These are phyloP conservation scores for Cetoscarus ocellatus DNA, from an alignment of 2,797 vertebrate species.

Conservation along the genomic window DNA sequence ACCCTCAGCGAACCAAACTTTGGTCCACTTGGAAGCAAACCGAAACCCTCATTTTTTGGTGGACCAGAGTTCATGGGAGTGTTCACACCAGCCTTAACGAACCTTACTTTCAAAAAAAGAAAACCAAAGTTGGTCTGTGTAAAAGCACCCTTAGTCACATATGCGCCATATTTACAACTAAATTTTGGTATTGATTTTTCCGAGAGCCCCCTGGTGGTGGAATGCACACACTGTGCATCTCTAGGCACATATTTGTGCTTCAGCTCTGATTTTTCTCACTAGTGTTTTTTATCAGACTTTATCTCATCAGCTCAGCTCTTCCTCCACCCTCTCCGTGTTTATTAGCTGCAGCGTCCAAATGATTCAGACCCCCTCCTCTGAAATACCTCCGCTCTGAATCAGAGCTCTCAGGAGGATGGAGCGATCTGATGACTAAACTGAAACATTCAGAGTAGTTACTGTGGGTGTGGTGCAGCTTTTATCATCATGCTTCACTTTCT, in stretches of 20 bases:
- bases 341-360: conserved; percentile 11
- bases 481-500: conserved; percentile 48
- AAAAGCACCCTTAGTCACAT: too few species aligned
- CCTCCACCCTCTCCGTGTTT: conserved; percentile 45
- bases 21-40: too few species aligned
- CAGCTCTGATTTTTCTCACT: background rate
- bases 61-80: too few species aligned
- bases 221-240: too few species aligned
- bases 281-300: conserved; percentile 17
- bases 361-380: background rate
- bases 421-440: conserved; percentile 7
- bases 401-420: background rate
- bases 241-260: conserved; percentile 3
- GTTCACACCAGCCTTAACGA: too few species aligned
- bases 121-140: too few species aligned
- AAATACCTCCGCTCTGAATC: conserved; percentile 19
- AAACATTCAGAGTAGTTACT: conserved; percentile 36
- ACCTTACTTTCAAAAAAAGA: too few species aligned
- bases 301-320: conserved; percentile 34
- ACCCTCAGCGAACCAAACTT: too few species aligned
- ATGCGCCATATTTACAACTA: too few species aligned
- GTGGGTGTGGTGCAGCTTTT: conserved; percentile 59
- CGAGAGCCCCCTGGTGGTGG: too few species aligned
- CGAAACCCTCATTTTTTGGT: too few species aligned
- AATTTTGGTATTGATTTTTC: too few species aligned